Base-by-base conservation (phyloP, 2,888 invertebrate genomes). In the Reticulitermes lucifugus region DNA sequence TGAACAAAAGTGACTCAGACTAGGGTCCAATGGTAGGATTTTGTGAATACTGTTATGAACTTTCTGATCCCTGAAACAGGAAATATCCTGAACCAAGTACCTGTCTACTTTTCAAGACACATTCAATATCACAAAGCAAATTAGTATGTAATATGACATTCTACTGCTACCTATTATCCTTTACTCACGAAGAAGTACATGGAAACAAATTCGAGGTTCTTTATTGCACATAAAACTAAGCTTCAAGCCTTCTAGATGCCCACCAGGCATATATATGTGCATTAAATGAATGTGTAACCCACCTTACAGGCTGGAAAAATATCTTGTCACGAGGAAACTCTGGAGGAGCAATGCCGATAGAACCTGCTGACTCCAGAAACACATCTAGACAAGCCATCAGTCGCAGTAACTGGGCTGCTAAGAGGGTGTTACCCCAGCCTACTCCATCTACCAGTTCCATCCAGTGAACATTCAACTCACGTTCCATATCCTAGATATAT, bases 341-440 rank as follows among this genome's bases (percentile, higher is more conserved):
- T 6, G 89, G 88, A 3, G 91, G 91, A 5, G 91, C 91, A 85
- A 89, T 89, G 21, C 89, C 88, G n/a, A 93, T 92, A 10, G 94
- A 93, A 60, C 94, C 93, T 86, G 93, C 93, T 0, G 97, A 96
- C 91, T 98, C 98, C 84, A 98, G 91, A 88, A 96, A 95, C 86
- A 98, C 94, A 90, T 98, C 98, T 87, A 98, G 94, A 89, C 96
- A 96, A 86, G 95, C 94, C 89, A 97, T 93, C 70, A 98, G 91
- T 84, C 96, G 94, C 86, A 95, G 94, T 86, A 98, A 92, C 91
- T 98, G 98, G n/a, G 94, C 93, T n/a, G 96, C 93, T 83, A 93
- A 88, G 35, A 98, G 91, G 79, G 94, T 92, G 88, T 92, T 91
- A 73, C 91, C 91, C 86, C 90, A 91, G 43, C 89, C 89, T 12